Conservation (phyloP, 1,140 invertebrate species). For the Drosophila ananassae region DNA sequence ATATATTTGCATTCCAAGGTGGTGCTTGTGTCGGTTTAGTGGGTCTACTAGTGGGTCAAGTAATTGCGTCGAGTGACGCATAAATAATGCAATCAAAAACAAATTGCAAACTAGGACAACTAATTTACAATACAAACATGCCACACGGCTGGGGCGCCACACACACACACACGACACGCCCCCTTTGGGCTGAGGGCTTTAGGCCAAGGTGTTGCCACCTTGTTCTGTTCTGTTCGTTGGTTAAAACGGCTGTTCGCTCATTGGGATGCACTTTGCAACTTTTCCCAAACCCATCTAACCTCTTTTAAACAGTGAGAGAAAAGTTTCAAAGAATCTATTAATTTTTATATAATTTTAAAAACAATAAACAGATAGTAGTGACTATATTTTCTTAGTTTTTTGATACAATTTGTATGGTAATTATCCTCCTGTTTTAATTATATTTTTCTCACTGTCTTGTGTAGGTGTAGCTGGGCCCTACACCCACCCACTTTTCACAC, state of each 20-base stretch:
- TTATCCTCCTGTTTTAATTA: not conserved
- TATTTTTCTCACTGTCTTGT: not conserved
- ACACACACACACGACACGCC: no score
- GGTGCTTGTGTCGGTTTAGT: conserved; percentile 3
- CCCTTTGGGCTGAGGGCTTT: not conserved
- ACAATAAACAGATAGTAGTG: no score
- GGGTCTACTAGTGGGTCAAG: conserved; percentile 38
- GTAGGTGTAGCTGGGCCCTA: not conserved
- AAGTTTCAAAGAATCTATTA: not conserved
- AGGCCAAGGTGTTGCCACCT: conserved; percentile 23
- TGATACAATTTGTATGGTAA: no score
- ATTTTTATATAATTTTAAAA: no score
- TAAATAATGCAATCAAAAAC: conserved; percentile 73
- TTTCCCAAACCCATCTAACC: not conserved
- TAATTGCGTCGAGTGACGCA: conserved; percentile 58
- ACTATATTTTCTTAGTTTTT: no score
- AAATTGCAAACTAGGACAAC: conserved; percentile 72
- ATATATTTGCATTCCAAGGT: conserved; percentile 19
- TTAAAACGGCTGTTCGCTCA: not conserved
- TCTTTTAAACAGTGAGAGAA: not conserved
- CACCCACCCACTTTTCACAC: not conserved
- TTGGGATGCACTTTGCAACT: conserved; percentile 1
- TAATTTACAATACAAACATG: conserved; percentile 76
- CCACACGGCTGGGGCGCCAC: conserved; percentile 32
- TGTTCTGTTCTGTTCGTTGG: not conserved